Percentiles rank a stretch among this genome's conserved stretches.
phyloP scores from a whole-genome alignment of 1,140 invertebrate genomes.

The Sitophilus oryzae region DNA sequence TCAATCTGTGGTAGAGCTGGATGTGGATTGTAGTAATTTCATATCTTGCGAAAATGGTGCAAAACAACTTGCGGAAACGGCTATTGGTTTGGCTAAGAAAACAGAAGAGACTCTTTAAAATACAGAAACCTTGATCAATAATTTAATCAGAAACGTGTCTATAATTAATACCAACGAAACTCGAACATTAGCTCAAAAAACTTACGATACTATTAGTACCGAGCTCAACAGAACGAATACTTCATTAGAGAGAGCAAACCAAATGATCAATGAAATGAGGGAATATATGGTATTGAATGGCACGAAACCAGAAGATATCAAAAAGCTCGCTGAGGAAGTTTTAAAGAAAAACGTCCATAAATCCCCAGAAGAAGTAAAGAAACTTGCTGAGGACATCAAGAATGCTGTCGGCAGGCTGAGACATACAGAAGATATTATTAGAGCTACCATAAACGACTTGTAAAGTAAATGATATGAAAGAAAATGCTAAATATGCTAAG shows the following conservation, averaged over 20 bases:
- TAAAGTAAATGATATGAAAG: constrained; percentile 67
- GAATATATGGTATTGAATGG: constrained; percentile 70
- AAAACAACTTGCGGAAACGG: constrained; percentile 77
- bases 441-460: constrained; percentile 75
- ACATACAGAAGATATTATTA: constrained; percentile 84
- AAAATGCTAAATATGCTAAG: constrained; percentile 70
- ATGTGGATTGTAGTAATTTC: constrained; percentile 80
- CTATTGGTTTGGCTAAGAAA: constrained; percentile 77
- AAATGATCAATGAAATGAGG: constrained; percentile 61
- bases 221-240: constrained; percentile 31
- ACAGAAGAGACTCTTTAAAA: constrained; percentile 72
- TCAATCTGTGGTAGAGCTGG: constrained; percentile 88
- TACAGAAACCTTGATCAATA: constrained; percentile 73
- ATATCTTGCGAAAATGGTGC: constrained; percentile 85
- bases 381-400: constrained; percentile 78
- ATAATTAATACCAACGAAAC: constrained; percentile 38
- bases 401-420: constrained; percentile 77
- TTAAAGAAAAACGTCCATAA: constrained; percentile 43
- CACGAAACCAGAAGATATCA: constrained; percentile 75
- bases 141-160: constrained; percentile 56
- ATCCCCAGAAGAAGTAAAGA: constrained; percentile 78
- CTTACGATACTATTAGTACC: constrained; percentile 32
- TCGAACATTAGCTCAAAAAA: constrained; percentile 33
- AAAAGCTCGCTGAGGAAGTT: constrained; percentile 70
- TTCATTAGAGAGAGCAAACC: constrained; percentile 49